These are phyloP conservation scores for Spodoptera frugiperda DNA, from an alignment of 1,140 invertebrate genomes.

Conservation along the genomic window DNA sequence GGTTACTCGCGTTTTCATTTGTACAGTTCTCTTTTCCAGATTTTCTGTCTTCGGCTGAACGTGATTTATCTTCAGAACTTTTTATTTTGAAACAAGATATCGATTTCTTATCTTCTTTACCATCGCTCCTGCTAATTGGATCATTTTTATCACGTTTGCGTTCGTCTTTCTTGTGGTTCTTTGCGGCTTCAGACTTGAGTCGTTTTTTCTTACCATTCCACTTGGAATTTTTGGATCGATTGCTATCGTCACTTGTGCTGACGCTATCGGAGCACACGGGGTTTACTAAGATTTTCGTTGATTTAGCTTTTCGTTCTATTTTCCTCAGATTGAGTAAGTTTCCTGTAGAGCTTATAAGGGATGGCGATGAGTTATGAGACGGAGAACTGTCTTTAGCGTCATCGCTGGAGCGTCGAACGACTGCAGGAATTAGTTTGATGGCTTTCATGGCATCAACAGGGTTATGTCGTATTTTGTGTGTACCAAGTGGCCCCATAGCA, in stretches of 20 bases:
- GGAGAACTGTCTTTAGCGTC: slow-evolving; percentile 72
- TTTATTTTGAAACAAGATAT: slow-evolving; percentile 84
- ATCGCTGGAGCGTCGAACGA: slow-evolving; percentile 64
- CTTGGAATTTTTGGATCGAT: slow-evolving; percentile 74
- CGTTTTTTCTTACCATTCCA: slow-evolving; percentile 83
- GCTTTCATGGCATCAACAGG: slow-evolving; percentile 70
- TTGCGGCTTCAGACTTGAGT: slow-evolving; percentile 65
- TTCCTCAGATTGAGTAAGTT: slow-evolving; percentile 80
- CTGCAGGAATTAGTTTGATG: slow-evolving; percentile 70
- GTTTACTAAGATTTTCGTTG: slow-evolving; percentile 83
- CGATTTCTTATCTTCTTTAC: slow-evolving; percentile 76
- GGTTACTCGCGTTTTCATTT: slow-evolving; percentile 79
- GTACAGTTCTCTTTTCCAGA: slow-evolving; percentile 74
- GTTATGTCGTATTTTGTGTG: slow-evolving; percentile 69
- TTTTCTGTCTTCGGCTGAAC: slow-evolving; percentile 71
- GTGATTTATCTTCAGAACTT: slow-evolving; percentile 76
- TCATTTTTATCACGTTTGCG: slow-evolving; percentile 64
- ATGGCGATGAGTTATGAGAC: slow-evolving; percentile 69
- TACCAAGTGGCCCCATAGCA: slow-evolving; percentile 80
- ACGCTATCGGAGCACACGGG: slow-evolving; percentile 78
- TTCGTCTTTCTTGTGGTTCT: slow-evolving; percentile 63
- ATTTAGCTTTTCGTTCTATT: slow-evolving; percentile 80
- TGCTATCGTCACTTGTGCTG: slow-evolving; percentile 76
- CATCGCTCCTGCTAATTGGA: slow-evolving; percentile 67
- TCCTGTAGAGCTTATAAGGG: slow-evolving; percentile 69